These are phyloP conservation scores for Polietes domitor DNA, from an alignment of 2,888 invertebrate genomes.

Conservation along the genomic window DNA sequence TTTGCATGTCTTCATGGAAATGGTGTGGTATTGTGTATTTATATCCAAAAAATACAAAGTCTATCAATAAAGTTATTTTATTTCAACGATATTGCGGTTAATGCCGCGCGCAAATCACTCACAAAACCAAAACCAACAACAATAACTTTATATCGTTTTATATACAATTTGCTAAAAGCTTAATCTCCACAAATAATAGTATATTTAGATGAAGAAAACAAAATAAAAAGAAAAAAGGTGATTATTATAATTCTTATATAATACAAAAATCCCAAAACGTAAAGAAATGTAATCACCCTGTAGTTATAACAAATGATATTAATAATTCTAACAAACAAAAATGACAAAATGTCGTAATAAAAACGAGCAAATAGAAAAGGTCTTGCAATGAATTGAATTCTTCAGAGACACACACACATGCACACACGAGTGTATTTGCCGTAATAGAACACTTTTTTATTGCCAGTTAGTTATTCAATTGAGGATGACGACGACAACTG, in stretches of 20 bases:
- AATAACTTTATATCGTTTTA: constrained; percentile 17
- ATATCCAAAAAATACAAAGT: neutral
- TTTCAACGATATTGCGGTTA: constrained; percentile 32
- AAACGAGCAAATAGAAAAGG: neutral
- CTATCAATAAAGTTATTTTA: constrained; percentile 27
- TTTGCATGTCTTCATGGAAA: neutral
- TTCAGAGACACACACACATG: constrained; percentile 1
- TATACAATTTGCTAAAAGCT: constrained; percentile 48
- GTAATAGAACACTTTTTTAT: neutral
- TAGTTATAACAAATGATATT: constrained; percentile 51
- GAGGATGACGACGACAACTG: neutral
- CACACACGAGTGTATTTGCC: neutral
- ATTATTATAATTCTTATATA: neutral
- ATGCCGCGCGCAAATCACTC: neutral
- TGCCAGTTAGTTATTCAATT: neutral
- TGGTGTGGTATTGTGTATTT: neutral
- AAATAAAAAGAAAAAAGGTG: constrained; percentile 29
- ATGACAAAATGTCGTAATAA: neutral
- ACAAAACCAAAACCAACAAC: constrained; percentile 14
- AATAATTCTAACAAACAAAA: constrained; percentile 22
- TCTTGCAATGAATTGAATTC: neutral
- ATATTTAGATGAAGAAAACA: constrained; percentile 51
- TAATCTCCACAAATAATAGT: constrained; percentile 35
- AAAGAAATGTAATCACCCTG: constrained; percentile 42
- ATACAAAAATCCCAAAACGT: neutral